These are phyloP conservation scores for Sciaenops ocellatus DNA, from an alignment of 2,797 vertebrate genomes.

Conservation along the genomic window DNA sequence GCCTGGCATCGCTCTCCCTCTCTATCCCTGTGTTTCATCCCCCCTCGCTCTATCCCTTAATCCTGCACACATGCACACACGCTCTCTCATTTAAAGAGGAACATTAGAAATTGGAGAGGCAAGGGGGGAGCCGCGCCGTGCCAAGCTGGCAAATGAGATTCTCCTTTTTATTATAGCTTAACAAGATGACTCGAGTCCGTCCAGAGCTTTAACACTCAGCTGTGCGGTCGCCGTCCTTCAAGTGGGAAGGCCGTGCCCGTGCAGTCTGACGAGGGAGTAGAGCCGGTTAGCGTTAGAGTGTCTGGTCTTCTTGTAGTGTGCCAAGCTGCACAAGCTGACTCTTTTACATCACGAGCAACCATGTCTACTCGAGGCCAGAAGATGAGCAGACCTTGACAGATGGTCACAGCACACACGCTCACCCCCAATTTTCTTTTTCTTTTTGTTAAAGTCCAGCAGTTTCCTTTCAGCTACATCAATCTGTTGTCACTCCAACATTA, in stretches of 20 bases:
- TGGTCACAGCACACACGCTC: constrained; percentile 24
- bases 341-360: constrained; percentile 49
- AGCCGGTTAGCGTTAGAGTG: constrained; percentile 34
- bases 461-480: constrained; percentile 49
- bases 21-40: constrained; percentile 63
- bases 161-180: constrained; percentile 62
- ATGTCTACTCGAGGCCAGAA: constrained; percentile 28
- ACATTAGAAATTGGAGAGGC: constrained; percentile 70
- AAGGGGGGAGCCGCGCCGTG: constrained; percentile 35
- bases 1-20: constrained; percentile 56
- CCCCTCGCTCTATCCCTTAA: constrained; percentile 65
- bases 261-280: constrained; percentile 32
- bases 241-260: constrained; percentile 20
- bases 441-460: constrained; percentile 35
- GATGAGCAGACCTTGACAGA: constrained; percentile 61
- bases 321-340: constrained; percentile 53
- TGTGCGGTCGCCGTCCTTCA: constrained; percentile 52
- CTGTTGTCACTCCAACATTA: constrained; percentile 33
- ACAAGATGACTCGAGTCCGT: constrained; percentile 60
- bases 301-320: constrained; percentile 53
- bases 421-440: background rate
- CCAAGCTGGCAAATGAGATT: constrained; percentile 68
- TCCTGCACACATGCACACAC: constrained; percentile 67
- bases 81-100: constrained; percentile 70
- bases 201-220: constrained; percentile 54